Percentiles rank a stretch among this genome's conserved stretches.
phyloP scores from a whole-genome alignment of 2,888 invertebrate genomes.

The Hetaerina titia region DNA sequence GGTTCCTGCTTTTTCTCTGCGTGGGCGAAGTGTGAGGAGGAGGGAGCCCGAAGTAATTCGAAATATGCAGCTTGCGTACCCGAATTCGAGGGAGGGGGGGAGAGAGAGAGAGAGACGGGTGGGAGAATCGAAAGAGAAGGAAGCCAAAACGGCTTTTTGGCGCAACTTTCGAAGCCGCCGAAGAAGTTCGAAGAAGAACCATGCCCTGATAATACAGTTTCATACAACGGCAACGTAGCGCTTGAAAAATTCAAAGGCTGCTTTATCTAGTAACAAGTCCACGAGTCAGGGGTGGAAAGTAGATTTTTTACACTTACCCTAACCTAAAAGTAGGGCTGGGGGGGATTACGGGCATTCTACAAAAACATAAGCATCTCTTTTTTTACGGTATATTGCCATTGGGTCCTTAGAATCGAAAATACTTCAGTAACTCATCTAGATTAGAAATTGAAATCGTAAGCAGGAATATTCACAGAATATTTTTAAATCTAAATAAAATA shows the following conservation, averaged over 20 bases:
- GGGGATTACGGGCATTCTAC: no score
- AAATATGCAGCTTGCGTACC: background rate
- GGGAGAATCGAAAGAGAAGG: background rate
- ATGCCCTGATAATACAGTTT: background rate
- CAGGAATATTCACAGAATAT: no score
- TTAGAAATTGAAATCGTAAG: no score
- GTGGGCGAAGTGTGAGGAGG: background rate
- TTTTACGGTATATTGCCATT: no score
- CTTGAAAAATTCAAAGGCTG: background rate
- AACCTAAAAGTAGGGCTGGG: no score
- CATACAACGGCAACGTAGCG: background rate
- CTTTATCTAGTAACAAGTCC: no score
- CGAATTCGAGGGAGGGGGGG: background rate
- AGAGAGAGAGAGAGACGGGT: background rate
- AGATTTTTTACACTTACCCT: no score
- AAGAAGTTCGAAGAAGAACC: background rate
- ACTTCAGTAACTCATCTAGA: no score
- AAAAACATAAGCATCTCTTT: no score
- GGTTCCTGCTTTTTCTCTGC: background rate
- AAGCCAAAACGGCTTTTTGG: background rate
- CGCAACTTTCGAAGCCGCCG: background rate
- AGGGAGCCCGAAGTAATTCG: background rate
- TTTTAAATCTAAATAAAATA: no score
- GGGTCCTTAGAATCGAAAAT: no score
- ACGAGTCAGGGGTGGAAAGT: no score